A percentile compares a stretch with the other conserved stretches of the same genome.
Evolutionary conservation across 2,888 invertebrate species (phyloP).

Genomic region (Sympetrum striolatum): DNA sequence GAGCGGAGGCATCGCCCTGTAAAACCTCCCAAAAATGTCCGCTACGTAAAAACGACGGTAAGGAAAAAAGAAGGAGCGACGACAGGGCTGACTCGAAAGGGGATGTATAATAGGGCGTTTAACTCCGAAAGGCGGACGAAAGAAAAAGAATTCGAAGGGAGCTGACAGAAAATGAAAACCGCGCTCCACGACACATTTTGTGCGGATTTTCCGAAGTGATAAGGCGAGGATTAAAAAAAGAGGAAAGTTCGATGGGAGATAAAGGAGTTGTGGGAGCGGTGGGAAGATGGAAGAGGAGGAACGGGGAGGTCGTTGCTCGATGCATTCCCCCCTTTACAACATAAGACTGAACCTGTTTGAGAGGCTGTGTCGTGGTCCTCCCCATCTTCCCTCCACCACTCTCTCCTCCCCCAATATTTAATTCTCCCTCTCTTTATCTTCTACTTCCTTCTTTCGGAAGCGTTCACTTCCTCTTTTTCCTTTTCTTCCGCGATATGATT

Average conservation of each 20-base stretch:
- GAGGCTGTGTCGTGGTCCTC: background rate
- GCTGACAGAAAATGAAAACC: too few relatives aligned
- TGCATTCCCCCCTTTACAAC: background rate
- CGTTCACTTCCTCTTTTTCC: background rate
- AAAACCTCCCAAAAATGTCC: too few relatives aligned
- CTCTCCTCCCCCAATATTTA: background rate
- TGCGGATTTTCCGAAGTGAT: background rate
- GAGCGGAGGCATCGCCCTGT: too few relatives aligned
- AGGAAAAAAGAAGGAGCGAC: too few relatives aligned
- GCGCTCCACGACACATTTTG: background rate
- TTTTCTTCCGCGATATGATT: too few relatives aligned
- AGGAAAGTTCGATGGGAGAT: background rate
- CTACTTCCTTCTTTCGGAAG: background rate
- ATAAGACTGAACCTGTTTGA: conserved; percentile 13
- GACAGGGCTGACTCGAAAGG: background rate
- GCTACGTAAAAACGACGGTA: too few relatives aligned
- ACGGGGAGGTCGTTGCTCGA: conserved; percentile 4
- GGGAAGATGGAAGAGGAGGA: background rate
- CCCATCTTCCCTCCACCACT: background rate
- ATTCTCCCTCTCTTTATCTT: background rate
- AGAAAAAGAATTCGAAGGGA: too few relatives aligned
- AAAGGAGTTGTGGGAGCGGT: background rate
- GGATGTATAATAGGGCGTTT: background rate
- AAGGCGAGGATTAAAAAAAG: background rate
- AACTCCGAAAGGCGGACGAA: background rate